phyloP scores from a whole-genome alignment of 1,140 invertebrate genomes.

The Cataglyphis hispanica region DNA sequence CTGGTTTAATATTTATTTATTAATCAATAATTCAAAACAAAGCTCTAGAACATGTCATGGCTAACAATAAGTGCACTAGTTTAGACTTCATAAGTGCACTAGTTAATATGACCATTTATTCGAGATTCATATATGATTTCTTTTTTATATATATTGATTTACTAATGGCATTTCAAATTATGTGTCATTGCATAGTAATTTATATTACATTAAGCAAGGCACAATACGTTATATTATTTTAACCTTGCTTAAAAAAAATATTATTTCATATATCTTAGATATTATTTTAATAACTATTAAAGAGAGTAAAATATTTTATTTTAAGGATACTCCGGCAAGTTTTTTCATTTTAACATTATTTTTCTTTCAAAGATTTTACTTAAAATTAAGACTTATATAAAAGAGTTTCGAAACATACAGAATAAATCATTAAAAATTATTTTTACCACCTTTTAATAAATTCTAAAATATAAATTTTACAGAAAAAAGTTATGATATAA shows the following conservation, averaged over 20 bases:
- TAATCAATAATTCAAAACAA: constrained; percentile 62
- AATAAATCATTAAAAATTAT: too few relatives aligned
- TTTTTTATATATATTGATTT: constrained; percentile 35
- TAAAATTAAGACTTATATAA: too few relatives aligned
- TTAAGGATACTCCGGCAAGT: too few relatives aligned
- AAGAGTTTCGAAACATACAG: too few relatives aligned
- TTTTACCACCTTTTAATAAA: too few relatives aligned
- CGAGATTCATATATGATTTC: neutral
- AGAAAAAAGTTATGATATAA: too few relatives aligned
- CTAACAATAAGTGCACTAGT: neutral
- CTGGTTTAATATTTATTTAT: neutral
- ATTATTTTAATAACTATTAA: neutral
- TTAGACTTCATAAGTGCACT: neutral
- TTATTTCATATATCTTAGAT: neutral
- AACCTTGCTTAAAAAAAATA: neutral
- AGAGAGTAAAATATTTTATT: neutral
- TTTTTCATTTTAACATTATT: too few relatives aligned
- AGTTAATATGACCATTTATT: neutral
- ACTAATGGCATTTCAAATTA: constrained; percentile 18
- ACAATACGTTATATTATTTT: neutral
- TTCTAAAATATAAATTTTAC: too few relatives aligned
- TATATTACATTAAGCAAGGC: neutral
- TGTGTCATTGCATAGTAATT: neutral
- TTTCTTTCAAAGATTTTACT: too few relatives aligned
- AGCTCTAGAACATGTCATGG: neutral